Percentiles rank a stretch among this genome's conserved stretches.
Conservation (phyloP, 2,888 invertebrate species). For the Epinotia demarniana region DNA sequence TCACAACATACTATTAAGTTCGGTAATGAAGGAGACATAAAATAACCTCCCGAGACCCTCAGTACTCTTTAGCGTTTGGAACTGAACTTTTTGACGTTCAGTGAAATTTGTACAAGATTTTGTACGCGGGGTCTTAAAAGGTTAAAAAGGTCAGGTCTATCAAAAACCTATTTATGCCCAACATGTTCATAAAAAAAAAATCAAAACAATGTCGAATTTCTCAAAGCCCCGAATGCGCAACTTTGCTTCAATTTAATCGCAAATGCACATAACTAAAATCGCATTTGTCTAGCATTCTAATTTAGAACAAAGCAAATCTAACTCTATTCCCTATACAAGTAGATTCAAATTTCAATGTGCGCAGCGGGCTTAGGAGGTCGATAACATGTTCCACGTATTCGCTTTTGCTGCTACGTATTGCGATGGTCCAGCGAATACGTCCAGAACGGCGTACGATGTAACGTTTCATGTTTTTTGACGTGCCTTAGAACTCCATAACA, state of each 20-base stretch:
- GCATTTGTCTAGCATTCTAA: constrained; percentile 1
- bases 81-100: no score
- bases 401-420: constrained; percentile 27
- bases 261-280: neutral
- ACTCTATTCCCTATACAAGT: neutral
- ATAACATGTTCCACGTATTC: neutral
- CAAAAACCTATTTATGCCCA: no score
- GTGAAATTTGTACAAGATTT: no score
- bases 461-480: constrained; percentile 42
- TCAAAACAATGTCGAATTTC: neutral
- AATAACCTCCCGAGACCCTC: neutral
- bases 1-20: neutral
- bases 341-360: neutral
- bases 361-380: neutral
- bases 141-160: no score
- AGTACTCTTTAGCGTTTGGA: no score
- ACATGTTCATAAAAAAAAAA: no score
- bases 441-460: constrained; percentile 37
- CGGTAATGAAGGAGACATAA: neutral
- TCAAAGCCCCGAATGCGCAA: neutral
- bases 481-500: constrained; percentile 39
- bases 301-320: neutral
- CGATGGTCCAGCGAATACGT: constrained; percentile 14
- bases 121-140: no score
- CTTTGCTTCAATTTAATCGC: no score